Percentiles rank a stretch among this genome's conserved stretches.
phyloP scores from a whole-genome alignment of 2,888 invertebrate species.

The Idaea aversata region DNA sequence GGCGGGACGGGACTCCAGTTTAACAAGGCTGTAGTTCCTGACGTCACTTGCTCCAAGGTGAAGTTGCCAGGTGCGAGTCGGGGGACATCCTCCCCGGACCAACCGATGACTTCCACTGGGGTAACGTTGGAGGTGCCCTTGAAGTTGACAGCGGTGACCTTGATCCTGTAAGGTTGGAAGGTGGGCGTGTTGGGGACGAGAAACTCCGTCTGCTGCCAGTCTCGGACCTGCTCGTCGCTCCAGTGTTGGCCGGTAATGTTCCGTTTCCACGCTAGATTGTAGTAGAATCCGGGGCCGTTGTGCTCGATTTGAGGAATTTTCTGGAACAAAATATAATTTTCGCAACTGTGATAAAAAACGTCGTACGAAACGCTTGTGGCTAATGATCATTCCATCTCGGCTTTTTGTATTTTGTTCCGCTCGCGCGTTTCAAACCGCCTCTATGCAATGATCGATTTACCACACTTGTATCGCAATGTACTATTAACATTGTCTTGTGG shows the following conservation, averaged over 20 bases:
- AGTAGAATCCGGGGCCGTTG: constrained; percentile 96
- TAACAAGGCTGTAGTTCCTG: constrained; percentile 90
- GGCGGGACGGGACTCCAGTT: constrained; percentile 93
- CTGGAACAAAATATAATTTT: constrained; percentile 51
- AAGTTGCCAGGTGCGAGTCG: constrained; percentile 91
- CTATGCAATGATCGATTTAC: no score
- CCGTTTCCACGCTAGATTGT: constrained; percentile 92
- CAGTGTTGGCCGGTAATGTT: constrained; percentile 87
- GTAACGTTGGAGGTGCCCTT: constrained; percentile 91
- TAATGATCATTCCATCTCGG: no score
- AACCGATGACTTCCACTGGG: constrained; percentile 90
- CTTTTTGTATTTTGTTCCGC: no score
- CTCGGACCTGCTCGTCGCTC: constrained; percentile 85
- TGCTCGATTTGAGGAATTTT: constrained; percentile 98
- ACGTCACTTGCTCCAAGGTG: constrained; percentile 86
- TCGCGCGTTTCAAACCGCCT: no score
- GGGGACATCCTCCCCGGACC: constrained; percentile 96
- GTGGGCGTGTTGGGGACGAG: constrained; percentile 91
- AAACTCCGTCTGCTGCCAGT: constrained; percentile 87
- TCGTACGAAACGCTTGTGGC: no score
- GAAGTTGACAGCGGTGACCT: constrained; percentile 94
- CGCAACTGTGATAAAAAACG: no score
- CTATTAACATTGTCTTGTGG: no score
- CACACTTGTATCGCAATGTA: no score
- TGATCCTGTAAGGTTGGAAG: constrained; percentile 93